Percentiles rank a stretch among this genome's conserved stretches.
These are phyloP conservation scores for Drosophila macrothrix DNA, from an alignment of 2,888 invertebrate genomes.

Conservation along the genomic window DNA sequence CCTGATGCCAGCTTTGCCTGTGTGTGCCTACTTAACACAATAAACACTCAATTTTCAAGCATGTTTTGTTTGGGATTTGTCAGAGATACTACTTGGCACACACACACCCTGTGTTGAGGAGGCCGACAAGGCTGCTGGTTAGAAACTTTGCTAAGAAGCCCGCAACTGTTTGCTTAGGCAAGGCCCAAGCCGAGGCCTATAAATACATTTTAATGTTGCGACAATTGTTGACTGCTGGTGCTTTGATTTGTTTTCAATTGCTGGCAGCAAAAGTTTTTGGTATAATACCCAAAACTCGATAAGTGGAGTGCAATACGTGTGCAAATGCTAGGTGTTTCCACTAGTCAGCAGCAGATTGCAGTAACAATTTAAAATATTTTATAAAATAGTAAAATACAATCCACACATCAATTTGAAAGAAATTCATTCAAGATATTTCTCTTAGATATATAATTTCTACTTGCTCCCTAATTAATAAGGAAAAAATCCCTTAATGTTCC, in stretches of 20 bases:
- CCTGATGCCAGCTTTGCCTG: conserved; percentile 8
- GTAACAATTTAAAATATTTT: background rate
- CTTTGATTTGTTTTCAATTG: conserved; percentile 79
- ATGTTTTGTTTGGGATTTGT: conserved; percentile 77
- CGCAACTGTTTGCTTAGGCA: conserved; percentile 58
- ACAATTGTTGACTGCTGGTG: conserved; percentile 68
- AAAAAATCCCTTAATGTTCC: background rate
- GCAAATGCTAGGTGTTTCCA: conserved; percentile 11
- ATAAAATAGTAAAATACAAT: background rate
- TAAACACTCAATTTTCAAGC: conserved; percentile 79
- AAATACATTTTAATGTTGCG: conserved; percentile 68
- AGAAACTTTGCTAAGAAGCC: conserved; percentile 67
- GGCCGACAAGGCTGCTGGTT: conserved; percentile 20
- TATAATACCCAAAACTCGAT: conserved; percentile 59
- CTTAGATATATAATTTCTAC: background rate
- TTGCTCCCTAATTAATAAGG: background rate
- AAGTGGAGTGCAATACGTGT: conserved; percentile 24
- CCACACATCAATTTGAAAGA: background rate
- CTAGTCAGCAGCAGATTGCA: background rate
- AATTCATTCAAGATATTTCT: background rate
- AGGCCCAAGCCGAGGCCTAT: conserved; percentile 52
- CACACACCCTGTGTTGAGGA: background rate
- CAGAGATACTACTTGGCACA: conserved; percentile 47
- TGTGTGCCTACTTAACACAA: conserved; percentile 76
- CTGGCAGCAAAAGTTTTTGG: conserved; percentile 56